These are phyloP conservation scores for Stictocephala bisonia DNA, from an alignment of 2,888 invertebrate species.

Conservation along the genomic window DNA sequence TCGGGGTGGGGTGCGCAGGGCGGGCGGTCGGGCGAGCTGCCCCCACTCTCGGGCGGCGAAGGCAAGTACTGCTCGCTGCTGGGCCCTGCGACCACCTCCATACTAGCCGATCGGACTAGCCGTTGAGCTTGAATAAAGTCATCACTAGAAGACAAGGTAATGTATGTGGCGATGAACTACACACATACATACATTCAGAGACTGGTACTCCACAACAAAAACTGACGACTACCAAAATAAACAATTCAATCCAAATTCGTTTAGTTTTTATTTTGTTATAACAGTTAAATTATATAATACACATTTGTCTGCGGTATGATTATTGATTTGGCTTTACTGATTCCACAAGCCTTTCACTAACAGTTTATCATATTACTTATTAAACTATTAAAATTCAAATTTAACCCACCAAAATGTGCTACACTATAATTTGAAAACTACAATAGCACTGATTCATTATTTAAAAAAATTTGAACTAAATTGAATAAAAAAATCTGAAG, in stretches of 20 bases:
- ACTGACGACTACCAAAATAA: not conserved
- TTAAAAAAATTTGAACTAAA: no score
- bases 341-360: no score
- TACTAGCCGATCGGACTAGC: constrained; percentile 95
- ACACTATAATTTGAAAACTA: no score
- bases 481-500: no score
- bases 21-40: constrained; percentile 47
- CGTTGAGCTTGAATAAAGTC: constrained; percentile 98
- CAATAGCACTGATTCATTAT: no score
- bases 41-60: constrained; percentile 65
- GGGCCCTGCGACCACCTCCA: constrained; percentile 74
- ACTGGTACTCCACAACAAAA: constrained; percentile 37
- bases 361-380: no score
- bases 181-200: not conserved
- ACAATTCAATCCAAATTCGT: not conserved
- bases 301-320: no score
- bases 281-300: not conserved
- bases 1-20: constrained; percentile 18
- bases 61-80: constrained; percentile 61
- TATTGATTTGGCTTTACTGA: no score
- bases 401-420: no score
- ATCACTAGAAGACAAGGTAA: constrained; percentile 87
- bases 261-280: not conserved
- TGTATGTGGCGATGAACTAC: constrained; percentile 38
- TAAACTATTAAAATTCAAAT: no score